Conservation (phyloP, 2,113 vertebrate genomes). For the Pitta sordida region DNA sequence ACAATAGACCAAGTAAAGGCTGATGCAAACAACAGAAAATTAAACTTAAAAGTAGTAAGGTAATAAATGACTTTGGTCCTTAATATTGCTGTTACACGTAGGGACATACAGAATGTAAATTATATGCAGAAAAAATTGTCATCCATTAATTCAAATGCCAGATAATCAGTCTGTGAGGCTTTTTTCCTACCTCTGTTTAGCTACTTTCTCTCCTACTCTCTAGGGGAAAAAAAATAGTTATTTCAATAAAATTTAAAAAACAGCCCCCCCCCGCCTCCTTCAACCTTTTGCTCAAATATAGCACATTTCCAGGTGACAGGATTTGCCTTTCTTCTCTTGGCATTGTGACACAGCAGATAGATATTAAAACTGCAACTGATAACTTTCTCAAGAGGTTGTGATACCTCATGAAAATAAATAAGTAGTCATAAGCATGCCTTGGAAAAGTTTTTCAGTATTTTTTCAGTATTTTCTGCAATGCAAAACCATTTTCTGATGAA, state of each 20-base stretch:
- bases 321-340: background rate
- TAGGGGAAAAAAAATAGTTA: too few species aligned
- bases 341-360: background rate
- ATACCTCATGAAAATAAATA: background rate
- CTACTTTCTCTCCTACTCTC: background rate
- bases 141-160: background rate
- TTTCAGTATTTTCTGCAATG: background rate
- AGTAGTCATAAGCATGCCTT: background rate
- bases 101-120: background rate
- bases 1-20: background rate
- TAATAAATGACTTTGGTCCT: background rate
- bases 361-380: background rate
- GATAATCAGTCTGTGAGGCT: background rate
- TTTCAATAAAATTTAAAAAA: background rate
- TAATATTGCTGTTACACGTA: background rate
- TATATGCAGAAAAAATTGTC: background rate
- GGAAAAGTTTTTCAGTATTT: background rate
- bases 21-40: background rate
- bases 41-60: background rate
- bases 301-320: background rate
- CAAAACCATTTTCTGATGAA: background rate
- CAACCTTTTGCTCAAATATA: background rate
- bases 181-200: background rate
- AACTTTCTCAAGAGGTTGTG: background rate
- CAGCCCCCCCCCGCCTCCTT: accelerated